phyloP scores from a whole-genome alignment of 2,797 vertebrate genomes.

The Arrhamphus sclerolepis region DNA sequence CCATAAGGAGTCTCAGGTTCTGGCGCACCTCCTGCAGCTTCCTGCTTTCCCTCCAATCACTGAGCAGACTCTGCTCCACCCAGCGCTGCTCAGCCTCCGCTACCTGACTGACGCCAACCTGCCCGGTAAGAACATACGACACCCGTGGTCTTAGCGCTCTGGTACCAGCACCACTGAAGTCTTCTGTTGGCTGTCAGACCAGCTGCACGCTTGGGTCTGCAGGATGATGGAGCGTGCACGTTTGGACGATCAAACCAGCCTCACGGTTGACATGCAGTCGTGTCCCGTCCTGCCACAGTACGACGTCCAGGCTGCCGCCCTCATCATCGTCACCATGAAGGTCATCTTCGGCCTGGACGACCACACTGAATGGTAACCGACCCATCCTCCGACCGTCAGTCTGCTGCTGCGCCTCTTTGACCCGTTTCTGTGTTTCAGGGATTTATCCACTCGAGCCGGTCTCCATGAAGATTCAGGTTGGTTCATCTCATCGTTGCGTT shows the following conservation, averaged over 20 bases:
- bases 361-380: conserved; percentile 82
- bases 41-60: conserved; percentile 88
- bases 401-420: too few relatives aligned
- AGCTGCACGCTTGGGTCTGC: conserved; percentile 85
- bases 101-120: conserved; percentile 91
- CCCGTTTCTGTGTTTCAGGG: conserved; percentile 61
- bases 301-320: conserved; percentile 86
- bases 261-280: conserved; percentile 75
- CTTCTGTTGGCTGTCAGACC: conserved; percentile 72
- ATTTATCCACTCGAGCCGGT: conserved; percentile 42
- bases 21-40: conserved; percentile 83
- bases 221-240: conserved; percentile 75
- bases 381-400: neutral
- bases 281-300: conserved; percentile 73
- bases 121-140: conserved; percentile 80
- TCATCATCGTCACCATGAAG: conserved; percentile 89
- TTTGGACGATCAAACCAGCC: conserved; percentile 66
- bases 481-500: too few relatives aligned
- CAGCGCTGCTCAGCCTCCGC: conserved; percentile 85
- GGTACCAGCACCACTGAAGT: neutral
- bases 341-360: conserved; percentile 89
- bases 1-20: conserved; percentile 70
- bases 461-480: conserved; percentile 45
- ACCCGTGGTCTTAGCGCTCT: neutral
- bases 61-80: conserved; percentile 86